A percentile compares a stretch with the other conserved stretches of the same genome.
Conservation (phyloP, 1,140 invertebrate genomes). For the Melitaea cinxia region DNA sequence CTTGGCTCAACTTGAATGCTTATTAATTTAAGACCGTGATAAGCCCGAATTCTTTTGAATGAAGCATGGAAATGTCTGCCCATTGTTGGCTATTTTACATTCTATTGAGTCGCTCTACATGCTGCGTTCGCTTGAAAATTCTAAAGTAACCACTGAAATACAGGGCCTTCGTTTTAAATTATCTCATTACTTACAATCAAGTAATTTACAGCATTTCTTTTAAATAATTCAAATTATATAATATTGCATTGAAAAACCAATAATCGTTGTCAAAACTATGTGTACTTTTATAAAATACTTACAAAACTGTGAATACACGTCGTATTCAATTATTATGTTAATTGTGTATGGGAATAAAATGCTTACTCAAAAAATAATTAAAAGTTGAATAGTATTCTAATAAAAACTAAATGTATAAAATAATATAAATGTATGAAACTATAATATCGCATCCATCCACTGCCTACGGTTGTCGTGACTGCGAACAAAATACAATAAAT, state of each 20-base stretch:
- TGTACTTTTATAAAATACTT: no score
- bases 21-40: slow-evolving; percentile 81
- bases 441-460: slow-evolving; percentile 14
- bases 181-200: neutral
- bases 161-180: neutral
- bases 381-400: neutral
- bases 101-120: slow-evolving; percentile 54
- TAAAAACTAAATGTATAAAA: neutral
- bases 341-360: no score
- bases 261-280: neutral
- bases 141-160: slow-evolving; percentile 23
- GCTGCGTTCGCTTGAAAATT: slow-evolving; percentile 19
- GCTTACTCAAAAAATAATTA: neutral
- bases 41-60: slow-evolving; percentile 80
- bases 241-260: neutral
- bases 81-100: slow-evolving; percentile 77
- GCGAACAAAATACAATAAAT: slow-evolving; percentile 27
- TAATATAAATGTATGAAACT: neutral
- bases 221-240: neutral
- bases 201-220: neutral
- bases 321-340: no score
- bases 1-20: slow-evolving; percentile 80
- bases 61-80: slow-evolving; percentile 72
- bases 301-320: no score
- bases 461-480: slow-evolving; percentile 34